Evolutionary conservation across 2,113 vertebrate genomes (phyloP), one percentile per base, ranked within the genome.

Genomic region (Psephotus haematonotus): DNA sequence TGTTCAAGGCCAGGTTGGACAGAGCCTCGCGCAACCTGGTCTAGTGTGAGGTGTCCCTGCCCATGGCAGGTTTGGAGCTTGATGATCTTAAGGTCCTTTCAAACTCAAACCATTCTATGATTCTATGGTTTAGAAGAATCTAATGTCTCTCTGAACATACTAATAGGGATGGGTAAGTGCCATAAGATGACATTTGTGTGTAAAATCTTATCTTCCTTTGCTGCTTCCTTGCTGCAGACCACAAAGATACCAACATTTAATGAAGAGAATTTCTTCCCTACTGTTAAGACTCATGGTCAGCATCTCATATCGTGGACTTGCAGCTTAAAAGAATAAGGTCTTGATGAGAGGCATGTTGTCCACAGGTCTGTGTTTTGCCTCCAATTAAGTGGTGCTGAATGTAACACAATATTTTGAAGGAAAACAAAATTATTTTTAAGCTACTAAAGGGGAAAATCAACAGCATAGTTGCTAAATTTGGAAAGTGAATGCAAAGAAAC

Each of bases 311-410:
- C 15, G 53, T 25, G 18, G 6, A 1, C 15, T 59, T 69, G 33
- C 35, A 67, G 31, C n/a, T 86, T 31, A 17, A 11, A 12, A n/a
- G 74, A 57, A 25, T 1, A 2, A 16, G 28, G 3, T 18, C 11
- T 57, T 44, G 29, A 33, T 1, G 4, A 39, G 28, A 46, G 16
- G 9, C 13, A n/a, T 0, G 1, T 13, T 59, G 41, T 62, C 60
- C 39, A 13, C 9, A 25, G 15, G 7, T 25, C 52, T 43, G 9
- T 68, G 53, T 28, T 82, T 76, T 62, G 14, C 72, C 37, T 78
- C 47, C 65, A 78, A 1, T 55, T 46, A 52, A 52, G 29, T 27
- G 49, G 41, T 23, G 25, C 20, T 52, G 16, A 76, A 22, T 23
- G 6, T 46, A 85, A 46, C n/a, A 43, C 0, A 3, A 57, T 44